Conservation (phyloP, 2,113 vertebrate species). For the Rhabdornis inornatus region DNA sequence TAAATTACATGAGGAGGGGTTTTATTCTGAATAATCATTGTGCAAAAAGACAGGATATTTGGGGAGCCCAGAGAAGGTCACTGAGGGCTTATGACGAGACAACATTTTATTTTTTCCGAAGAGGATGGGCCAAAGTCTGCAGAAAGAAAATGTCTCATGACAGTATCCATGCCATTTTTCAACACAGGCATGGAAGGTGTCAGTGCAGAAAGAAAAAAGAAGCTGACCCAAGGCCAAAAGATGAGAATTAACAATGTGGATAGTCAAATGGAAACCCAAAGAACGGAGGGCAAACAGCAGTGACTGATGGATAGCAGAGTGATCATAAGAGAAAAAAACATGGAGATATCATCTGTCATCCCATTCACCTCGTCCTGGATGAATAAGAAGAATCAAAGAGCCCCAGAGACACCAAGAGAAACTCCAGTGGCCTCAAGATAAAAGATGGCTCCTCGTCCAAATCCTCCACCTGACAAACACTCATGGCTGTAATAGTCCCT, state of each 20-base stretch:
- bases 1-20: background rate
- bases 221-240: background rate
- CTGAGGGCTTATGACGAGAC: accelerated
- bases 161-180: background rate
- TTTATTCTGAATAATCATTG: background rate
- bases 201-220: background rate
- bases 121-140: background rate
- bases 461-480: background rate
- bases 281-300: background rate
- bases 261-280: background rate
- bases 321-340: accelerated
- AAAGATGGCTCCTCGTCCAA: background rate
- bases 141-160: background rate
- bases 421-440: background rate
- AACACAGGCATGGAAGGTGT: background rate
- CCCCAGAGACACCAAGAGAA: background rate
- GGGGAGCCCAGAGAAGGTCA: background rate
- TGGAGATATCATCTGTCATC: background rate
- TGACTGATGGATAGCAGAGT: no score
- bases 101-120: background rate
- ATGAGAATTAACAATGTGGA: background rate
- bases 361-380: background rate
- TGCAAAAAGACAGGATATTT: background rate
- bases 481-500: background rate
- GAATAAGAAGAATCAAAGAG: background rate